phyloP scores from a whole-genome alignment of 2,888 invertebrate genomes.

The Phaedon cochleariae region DNA sequence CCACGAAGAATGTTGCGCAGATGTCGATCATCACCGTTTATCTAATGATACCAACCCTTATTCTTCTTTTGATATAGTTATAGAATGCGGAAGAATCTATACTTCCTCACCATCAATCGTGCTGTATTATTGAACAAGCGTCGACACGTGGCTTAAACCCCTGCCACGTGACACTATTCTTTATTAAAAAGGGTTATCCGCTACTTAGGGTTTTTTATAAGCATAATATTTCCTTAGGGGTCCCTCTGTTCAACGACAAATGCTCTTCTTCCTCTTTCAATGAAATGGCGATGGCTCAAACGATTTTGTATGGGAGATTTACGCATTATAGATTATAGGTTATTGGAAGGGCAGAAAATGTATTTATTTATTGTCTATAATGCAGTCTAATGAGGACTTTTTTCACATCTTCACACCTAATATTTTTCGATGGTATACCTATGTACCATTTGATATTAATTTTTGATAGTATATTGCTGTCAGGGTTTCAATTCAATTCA shows the following conservation, averaged over 20 bases:
- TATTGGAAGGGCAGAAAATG: not conserved
- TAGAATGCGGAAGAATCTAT: slow-evolving; percentile 2
- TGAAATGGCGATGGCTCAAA: not conserved
- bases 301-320: not conserved
- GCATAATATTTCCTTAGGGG: slow-evolving; percentile 57
- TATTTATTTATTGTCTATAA: not conserved
- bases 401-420: too few species aligned
- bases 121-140: slow-evolving; percentile 57
- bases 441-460: too few species aligned
- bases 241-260: slow-evolving; percentile 46
- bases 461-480: too few species aligned
- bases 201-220: slow-evolving; percentile 56
- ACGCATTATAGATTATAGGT: not conserved
- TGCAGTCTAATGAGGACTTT: too few species aligned
- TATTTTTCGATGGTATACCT: too few species aligned
- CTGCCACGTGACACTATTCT: slow-evolving; percentile 55
- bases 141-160: slow-evolving; percentile 56
- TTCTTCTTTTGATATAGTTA: too few species aligned
- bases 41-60: too few species aligned
- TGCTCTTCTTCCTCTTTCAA: slow-evolving; percentile 30
- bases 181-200: slow-evolving; percentile 61
- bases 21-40: too few species aligned
- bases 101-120: slow-evolving; percentile 31
- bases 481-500: too few species aligned
- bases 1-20: too few species aligned